Evolutionary conservation across 2,797 vertebrate species (phyloP).

Genomic region (Pseudotriccus pelzelni): DNA sequence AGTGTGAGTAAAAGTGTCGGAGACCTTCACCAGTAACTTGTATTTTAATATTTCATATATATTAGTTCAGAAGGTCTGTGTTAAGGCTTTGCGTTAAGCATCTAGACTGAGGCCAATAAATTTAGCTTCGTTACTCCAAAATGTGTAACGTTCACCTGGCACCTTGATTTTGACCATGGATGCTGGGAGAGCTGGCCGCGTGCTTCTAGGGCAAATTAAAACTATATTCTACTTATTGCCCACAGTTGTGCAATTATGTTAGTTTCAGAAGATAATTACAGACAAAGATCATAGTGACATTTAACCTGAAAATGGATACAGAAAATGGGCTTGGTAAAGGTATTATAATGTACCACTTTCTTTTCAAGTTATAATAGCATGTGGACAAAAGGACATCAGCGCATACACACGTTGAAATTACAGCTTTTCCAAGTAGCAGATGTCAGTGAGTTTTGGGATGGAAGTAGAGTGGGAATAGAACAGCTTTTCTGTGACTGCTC

Average conservation of each 20-base stretch:
- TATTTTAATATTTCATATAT: background rate
- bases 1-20: background rate
- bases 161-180: background rate
- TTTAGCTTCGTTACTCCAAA: background rate
- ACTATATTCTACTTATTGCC: background rate
- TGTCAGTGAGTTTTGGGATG: background rate
- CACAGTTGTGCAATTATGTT: background rate
- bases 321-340: background rate
- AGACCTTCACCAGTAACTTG: background rate
- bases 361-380: background rate
- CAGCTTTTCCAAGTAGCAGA: fast-evolving
- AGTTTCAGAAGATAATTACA: background rate
- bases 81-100: background rate
- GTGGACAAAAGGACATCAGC: background rate
- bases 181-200: background rate
- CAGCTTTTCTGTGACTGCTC: background rate
- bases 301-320: background rate
- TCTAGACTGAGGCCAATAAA: background rate
- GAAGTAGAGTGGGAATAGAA: background rate
- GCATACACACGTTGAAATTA: background rate
- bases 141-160: background rate
- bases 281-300: background rate
- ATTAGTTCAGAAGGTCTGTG: background rate
- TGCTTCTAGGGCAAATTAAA: background rate
- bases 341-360: background rate